Base-by-base conservation (phyloP, 2,888 invertebrate genomes). In the Lithodes maja region DNA sequence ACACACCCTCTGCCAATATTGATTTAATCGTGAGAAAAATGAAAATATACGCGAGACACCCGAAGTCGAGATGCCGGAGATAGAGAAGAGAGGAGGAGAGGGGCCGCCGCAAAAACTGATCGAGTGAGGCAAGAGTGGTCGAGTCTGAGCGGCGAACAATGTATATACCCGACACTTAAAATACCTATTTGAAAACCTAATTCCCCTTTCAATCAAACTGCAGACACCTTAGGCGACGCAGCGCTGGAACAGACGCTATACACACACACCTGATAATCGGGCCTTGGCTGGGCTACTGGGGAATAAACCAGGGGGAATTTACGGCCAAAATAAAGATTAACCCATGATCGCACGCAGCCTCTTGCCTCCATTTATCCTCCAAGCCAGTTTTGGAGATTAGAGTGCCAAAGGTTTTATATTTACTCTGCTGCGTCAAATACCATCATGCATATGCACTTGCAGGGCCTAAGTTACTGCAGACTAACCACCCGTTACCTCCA, bases 171-270 rank as follows among this genome's bases (percentile, higher is more conserved):
- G 52, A 53, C 83, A 54, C 17, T 83, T 74, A 83, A 54, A 54
- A 83, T 83, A 74, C 53, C 74, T 83, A 74, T 74, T 83, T 53
- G 33, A 83, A 74, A 75, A 83, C 83, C 83, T 55, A 77, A 84
- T 84, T 79, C 84, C 77, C 55, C 77, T 84, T 84, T 77, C 77
- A 78, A 74, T 77, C 84, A 84, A 77, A 49, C 61, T n/a, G 50
- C 55, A 77, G 61, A 84, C 84, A 77, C 83, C 74, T 75, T 2
- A 49, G 55, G 78, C 77, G 68, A 77, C 61, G 84, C 61, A 49
- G n/a, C 50, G 77, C 9, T 79, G 79, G 55, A 79, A 54, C 79
- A 79, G 79, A 54, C 54, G 79, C 17, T 54, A 78, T 3, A 33
- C 53, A 54, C 79, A 78, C 78, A 54, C 79, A 79, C 79, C 79